Base-by-base conservation (phyloP, 2,113 vertebrate genomes). In the Microcebus ravelobensis region DNA sequence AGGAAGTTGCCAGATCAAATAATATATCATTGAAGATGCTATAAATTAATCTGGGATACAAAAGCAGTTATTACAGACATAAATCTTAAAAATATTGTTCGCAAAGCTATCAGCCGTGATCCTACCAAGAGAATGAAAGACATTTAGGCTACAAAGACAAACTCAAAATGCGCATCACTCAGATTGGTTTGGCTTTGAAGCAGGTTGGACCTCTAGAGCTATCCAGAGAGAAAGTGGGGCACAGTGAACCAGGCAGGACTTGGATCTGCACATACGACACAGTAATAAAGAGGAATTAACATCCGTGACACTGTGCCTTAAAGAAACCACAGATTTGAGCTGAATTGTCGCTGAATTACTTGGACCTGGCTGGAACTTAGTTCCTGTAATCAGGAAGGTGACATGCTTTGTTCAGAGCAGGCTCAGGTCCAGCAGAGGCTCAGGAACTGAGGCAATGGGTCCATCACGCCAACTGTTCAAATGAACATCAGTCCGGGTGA, bases 41-140 rank as follows among this genome's bases (percentile, higher is more conserved):
- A 65, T 89, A 91, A 93, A 70, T 95, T 96, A 96, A 73, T 82
- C 73, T 89, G 25, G 31, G 70, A 52, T 85, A 45, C 23, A 86
- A 96, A 97, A 93, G 79, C 91, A 93, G 34, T 93, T 85, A 94
- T 31, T 57, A 45, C 48, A 91, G 67, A 88, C 8, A 84, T 55
- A 86, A 95, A 88, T 88, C 29, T 96, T 94, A 36, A 91, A 95
- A 77, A 71, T 65, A 3, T 36, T 86, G 55, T 82, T 70, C 39
- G 77, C 31, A 93, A 79, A 96, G 4, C 77, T 95, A 57, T 91
- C 92, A 81, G 45, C 91, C 73, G 52, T 84, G 67, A 88, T 45
- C 21, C 14, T 87, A 39, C 45, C 14, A 91, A 87, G 59, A 90
- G 50, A 96, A 87, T 76, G 70, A 87, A 91, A 77, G 76, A 74